These are phyloP conservation scores for Phocoena sinus DNA, from an alignment of 2,113 vertebrate genomes.

Conservation along the genomic window DNA sequence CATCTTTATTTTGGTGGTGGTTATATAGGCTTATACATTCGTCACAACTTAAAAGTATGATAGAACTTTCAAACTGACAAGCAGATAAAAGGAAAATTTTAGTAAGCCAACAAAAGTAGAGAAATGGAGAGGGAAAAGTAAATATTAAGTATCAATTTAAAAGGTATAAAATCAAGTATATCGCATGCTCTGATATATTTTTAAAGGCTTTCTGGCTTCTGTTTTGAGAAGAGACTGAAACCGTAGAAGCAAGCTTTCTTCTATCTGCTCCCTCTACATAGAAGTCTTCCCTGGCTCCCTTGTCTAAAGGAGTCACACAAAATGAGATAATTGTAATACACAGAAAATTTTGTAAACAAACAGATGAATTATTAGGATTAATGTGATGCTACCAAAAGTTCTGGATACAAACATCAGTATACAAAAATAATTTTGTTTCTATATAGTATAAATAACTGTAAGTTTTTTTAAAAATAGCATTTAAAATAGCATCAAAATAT, in stretches of 20 bases:
- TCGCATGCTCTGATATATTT: neutral
- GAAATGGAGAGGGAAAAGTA: neutral
- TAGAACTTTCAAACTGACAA: neutral
- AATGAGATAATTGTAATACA: neutral
- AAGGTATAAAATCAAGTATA: neutral
- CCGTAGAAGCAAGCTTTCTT: neutral
- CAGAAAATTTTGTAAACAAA: neutral
- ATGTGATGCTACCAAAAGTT: neutral
- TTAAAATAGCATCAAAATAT: neutral
- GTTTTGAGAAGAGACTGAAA: neutral
- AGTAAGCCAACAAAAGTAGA: neutral
- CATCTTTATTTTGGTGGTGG: neutral
- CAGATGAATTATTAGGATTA: neutral
- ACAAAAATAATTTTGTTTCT: neutral
- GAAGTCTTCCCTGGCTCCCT: neutral
- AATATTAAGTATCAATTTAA: neutral
- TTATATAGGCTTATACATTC: neutral
- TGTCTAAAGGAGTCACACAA: neutral
- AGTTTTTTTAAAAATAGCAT: neutral
- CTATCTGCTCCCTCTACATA: neutral
- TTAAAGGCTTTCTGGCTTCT: neutral
- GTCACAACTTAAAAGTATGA: neutral
- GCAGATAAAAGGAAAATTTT: neutral
- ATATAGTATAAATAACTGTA: neutral
- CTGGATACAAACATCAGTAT: neutral